These are phyloP conservation scores for Fregetta grallaria DNA, from an alignment of 2,113 vertebrate genomes.

Conservation along the genomic window DNA sequence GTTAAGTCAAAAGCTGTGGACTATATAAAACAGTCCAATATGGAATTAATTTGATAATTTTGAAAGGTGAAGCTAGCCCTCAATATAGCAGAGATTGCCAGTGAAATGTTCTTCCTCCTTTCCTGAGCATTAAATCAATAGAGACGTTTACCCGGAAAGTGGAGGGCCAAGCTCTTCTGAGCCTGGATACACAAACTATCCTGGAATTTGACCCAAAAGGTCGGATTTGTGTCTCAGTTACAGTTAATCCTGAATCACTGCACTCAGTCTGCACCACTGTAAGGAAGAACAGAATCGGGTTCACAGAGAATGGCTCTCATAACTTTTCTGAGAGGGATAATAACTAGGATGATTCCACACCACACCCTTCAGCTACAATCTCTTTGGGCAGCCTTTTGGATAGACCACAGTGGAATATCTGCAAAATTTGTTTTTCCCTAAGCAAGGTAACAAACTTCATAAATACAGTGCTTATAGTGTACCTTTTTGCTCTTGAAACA, in stretches of 20 bases:
- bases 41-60: not conserved
- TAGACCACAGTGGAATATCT: not conserved
- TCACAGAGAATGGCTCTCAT: not conserved
- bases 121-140: not conserved
- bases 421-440: not conserved
- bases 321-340: not conserved
- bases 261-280: not conserved
- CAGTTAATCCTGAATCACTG: not conserved
- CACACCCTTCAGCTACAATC: not conserved
- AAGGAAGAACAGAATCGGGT: not conserved
- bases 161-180: not conserved
- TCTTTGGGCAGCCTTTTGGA: not conserved
- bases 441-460: not conserved
- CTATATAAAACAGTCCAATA: not conserved
- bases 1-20: not conserved
- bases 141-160: not conserved
- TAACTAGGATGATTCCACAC: not conserved
- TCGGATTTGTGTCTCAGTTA: not conserved
- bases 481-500: not conserved
- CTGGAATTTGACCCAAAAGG: not conserved
- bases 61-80: not conserved
- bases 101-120: not conserved
- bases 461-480: not conserved
- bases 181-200: not conserved
- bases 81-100: not conserved